phyloP scores from a whole-genome alignment of 2,797 vertebrate genomes.

The Manis pentadactyla region DNA sequence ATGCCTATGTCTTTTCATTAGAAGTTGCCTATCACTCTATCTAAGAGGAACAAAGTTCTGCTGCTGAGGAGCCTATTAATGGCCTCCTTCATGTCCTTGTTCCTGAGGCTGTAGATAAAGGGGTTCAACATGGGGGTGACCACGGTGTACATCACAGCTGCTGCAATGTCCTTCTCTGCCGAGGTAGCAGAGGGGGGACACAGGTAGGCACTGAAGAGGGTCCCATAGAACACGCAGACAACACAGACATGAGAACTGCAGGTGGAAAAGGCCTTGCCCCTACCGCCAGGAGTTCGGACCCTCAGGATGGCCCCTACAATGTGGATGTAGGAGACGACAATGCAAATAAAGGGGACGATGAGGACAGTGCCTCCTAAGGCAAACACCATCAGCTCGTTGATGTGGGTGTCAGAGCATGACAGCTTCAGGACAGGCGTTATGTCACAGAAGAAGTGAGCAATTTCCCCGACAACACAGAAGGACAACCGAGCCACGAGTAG shows the following conservation, averaged over 20 bases:
- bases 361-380: slow-evolving; percentile 30
- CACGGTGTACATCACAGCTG: slow-evolving; percentile 16
- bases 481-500: slow-evolving; percentile 48
- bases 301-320: slow-evolving; percentile 24
- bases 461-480: slow-evolving; percentile 59
- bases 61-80: slow-evolving; percentile 26
- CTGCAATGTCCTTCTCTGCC: slow-evolving; percentile 15
- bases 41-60: neutral
- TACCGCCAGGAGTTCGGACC: neutral
- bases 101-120: slow-evolving; percentile 67
- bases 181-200: slow-evolving; percentile 14
- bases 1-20: neutral
- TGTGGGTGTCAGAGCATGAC: slow-evolving; percentile 50
- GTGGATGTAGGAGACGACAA: slow-evolving; percentile 45
- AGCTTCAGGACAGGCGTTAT: slow-evolving; percentile 65
- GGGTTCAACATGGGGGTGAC: slow-evolving; percentile 66
- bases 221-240: slow-evolving; percentile 61
- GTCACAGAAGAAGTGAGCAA: slow-evolving; percentile 74
- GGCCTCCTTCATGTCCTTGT: slow-evolving; percentile 55
- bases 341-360: slow-evolving; percentile 8
- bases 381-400: slow-evolving; percentile 51
- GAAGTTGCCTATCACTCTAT: neutral
- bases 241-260: slow-evolving; percentile 67
- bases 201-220: slow-evolving; percentile 49
- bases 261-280: slow-evolving; percentile 59